A percentile compares a stretch with the other conserved stretches of the same genome.
These are phyloP conservation scores for Volucella inanis DNA, from an alignment of 2,888 invertebrate species.

Conservation along the genomic window DNA sequence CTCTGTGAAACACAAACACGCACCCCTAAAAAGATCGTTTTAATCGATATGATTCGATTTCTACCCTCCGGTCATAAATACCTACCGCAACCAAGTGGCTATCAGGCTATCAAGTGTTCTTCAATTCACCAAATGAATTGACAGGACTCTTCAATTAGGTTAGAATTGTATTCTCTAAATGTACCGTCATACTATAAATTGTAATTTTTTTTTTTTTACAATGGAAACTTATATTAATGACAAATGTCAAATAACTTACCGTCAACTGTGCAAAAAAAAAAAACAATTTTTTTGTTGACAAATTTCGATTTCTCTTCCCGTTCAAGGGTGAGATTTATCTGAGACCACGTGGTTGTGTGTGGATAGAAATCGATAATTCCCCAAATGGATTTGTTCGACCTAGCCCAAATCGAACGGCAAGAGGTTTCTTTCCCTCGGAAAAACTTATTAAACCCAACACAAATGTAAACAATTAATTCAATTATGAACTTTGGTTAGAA, in stretches of 20 bases:
- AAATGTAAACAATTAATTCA: conserved; percentile 63
- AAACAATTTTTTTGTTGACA: conserved; percentile 9
- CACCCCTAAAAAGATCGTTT: conserved; percentile 26
- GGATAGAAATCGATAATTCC: conserved; percentile 28
- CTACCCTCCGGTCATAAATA: conserved; percentile 9
- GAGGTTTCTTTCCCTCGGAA: background rate
- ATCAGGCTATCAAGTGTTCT: conserved; percentile 41
- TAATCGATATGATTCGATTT: conserved; percentile 14
- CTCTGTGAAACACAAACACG: background rate
- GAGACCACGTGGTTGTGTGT: conserved; percentile 14
- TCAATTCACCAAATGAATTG: conserved; percentile 32
- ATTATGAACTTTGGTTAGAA: conserved; percentile 59
- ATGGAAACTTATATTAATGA: conserved; percentile 37
- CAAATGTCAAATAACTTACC: conserved; percentile 38
- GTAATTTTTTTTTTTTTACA: conserved; percentile 8
- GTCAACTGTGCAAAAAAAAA: no score
- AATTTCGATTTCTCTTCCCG: background rate
- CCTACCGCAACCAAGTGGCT: background rate
- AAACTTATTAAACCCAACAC: conserved; percentile 45
- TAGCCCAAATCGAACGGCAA: background rate
- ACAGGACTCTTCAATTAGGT: conserved; percentile 33
- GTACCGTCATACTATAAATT: conserved; percentile 41
- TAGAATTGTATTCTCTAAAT: conserved; percentile 47
- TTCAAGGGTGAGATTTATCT: background rate
- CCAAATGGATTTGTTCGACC: background rate